Conservation (phyloP, 1,140 invertebrate species). For the Nautilus pompilius region DNA sequence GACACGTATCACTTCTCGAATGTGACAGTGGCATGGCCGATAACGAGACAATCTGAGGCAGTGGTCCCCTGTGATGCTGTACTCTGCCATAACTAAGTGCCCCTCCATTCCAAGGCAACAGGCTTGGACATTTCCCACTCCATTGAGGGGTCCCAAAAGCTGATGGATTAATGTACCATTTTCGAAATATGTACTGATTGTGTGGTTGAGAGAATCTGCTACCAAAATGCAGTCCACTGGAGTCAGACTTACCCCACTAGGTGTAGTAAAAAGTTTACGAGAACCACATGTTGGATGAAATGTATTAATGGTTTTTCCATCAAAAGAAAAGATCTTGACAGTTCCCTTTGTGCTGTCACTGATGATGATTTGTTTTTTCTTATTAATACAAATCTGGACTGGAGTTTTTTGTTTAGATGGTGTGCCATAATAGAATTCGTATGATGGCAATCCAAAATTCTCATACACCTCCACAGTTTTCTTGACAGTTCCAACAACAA, state of each 20-base stretch:
- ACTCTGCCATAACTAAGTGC: slow-evolving; percentile 43
- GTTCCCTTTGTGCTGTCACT: slow-evolving; percentile 27
- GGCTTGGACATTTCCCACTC: slow-evolving; percentile 34
- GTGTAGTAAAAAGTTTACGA: slow-evolving; percentile 29
- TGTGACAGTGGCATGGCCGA: slow-evolving; percentile 44
- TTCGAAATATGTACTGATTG: slow-evolving; percentile 38
- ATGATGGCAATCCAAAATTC: no score
- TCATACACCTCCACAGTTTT: slow-evolving; percentile 36
- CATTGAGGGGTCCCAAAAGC: slow-evolving; percentile 37
- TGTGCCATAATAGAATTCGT: no score
- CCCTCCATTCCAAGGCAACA: slow-evolving; percentile 45
- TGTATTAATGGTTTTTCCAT: slow-evolving; percentile 28
- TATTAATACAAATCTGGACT: slow-evolving; percentile 33
- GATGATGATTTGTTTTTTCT: slow-evolving; percentile 38
- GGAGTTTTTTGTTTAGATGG: no score
- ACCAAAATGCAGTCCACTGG: slow-evolving; percentile 33
- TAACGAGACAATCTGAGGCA: slow-evolving; percentile 49
- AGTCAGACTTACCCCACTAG: slow-evolving; percentile 32
- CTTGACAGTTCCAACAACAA: slow-evolving; percentile 27
- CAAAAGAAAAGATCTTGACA: slow-evolving; percentile 34
- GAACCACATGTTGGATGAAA: slow-evolving; percentile 30
- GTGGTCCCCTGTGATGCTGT: slow-evolving; percentile 37
- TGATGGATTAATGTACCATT: slow-evolving; percentile 31
- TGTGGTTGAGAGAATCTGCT: slow-evolving; percentile 44
- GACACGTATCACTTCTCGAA: no score